These are phyloP conservation scores for Saxidomus purpurata DNA, from an alignment of 1,140 invertebrate genomes.

Conservation along the genomic window DNA sequence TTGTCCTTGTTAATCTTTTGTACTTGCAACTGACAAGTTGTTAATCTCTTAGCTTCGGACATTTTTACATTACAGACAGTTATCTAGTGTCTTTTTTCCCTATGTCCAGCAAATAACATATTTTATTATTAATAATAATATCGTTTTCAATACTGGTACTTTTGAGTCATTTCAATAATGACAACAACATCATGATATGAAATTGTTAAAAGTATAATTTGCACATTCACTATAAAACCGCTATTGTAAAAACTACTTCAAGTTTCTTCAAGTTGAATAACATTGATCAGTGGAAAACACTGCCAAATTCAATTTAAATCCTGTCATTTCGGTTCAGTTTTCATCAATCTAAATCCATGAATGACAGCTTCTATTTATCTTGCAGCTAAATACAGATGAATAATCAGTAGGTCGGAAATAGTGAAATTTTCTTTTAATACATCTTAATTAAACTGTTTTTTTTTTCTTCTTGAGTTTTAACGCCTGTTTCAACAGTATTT, in stretches of 20 bases:
- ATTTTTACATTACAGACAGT: no score
- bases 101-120: no score
- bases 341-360: not conserved
- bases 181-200: not conserved
- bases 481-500: no score
- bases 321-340: not conserved
- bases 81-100: no score
- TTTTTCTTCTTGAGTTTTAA: no score
- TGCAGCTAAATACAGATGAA: not conserved
- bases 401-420: not conserved
- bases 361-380: conserved; percentile 10
- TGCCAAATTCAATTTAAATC: not conserved
- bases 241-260: not conserved
- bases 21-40: no score
- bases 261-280: not conserved
- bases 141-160: no score
- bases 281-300: not conserved
- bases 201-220: not conserved
- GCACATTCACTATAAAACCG: not conserved
- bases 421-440: not conserved
- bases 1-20: no score
- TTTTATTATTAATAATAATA: no score
- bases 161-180: not conserved
- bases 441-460: no score
- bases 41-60: no score